A percentile compares a stretch with the other conserved stretches of the same genome.
Conservation (phyloP, 2,888 invertebrate genomes). For the Volucella bombylans region DNA sequence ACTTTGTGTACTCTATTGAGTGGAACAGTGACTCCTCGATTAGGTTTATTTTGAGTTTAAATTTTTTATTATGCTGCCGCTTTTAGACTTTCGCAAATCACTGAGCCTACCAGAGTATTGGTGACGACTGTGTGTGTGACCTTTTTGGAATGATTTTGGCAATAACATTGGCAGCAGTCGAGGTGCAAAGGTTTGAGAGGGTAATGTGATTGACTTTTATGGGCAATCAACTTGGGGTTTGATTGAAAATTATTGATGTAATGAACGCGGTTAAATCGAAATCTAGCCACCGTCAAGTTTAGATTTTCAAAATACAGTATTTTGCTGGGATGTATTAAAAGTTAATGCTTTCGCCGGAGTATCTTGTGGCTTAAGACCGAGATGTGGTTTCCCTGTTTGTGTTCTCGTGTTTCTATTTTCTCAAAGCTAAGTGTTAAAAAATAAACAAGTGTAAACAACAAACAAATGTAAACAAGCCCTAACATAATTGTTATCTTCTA, state of each 20-base stretch:
- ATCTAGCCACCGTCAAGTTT: slow-evolving; percentile 47
- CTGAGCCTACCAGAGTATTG: neutral
- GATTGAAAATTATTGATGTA: slow-evolving; percentile 70
- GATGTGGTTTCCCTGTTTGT: too few relatives aligned
- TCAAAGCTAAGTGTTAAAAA: too few relatives aligned
- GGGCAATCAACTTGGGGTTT: slow-evolving; percentile 69
- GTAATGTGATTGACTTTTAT: slow-evolving; percentile 73
- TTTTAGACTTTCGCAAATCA: slow-evolving; percentile 56
- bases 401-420: too few relatives aligned
- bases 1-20: slow-evolving; percentile 31
- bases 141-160: neutral
- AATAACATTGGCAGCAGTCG: neutral
- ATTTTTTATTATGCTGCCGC: slow-evolving; percentile 63
- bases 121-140: slow-evolving; percentile 17
- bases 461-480: too few relatives aligned
- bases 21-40: slow-evolving; percentile 57
- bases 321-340: neutral
- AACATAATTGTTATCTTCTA: too few relatives aligned
- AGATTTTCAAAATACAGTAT: slow-evolving; percentile 29
- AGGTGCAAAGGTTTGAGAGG: slow-evolving; percentile 42
- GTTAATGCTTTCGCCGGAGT: neutral
- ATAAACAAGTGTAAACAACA: too few relatives aligned
- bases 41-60: slow-evolving; percentile 72
- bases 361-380: too few relatives aligned
- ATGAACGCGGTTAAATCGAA: slow-evolving; percentile 52